phyloP scores from a whole-genome alignment of 2,797 vertebrate species.

The Myotis myotis region DNA sequence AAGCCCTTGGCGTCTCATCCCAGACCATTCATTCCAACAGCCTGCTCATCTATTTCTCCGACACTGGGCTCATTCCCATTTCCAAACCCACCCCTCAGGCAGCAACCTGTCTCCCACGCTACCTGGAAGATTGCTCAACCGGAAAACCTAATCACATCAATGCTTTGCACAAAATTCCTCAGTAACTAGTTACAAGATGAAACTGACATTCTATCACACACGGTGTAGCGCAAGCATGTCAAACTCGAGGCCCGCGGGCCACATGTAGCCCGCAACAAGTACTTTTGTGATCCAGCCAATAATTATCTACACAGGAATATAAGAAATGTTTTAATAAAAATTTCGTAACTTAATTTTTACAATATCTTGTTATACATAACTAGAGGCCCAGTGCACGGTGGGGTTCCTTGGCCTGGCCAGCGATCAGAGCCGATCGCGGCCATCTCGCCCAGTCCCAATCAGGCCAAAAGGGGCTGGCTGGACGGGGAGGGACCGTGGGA shows the following conservation, averaged over 20 bases:
- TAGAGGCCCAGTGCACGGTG: too few species aligned
- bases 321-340: too few species aligned
- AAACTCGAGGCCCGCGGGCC: too few species aligned
- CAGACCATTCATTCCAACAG: not conserved
- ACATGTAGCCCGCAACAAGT: too few species aligned
- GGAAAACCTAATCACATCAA: not conserved
- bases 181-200: not conserved
- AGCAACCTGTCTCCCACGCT: not conserved
- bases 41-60: not conserved
- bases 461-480: too few species aligned
- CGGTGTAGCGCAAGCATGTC: not conserved
- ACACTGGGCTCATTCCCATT: not conserved
- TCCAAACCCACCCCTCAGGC: not conserved
- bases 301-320: too few species aligned
- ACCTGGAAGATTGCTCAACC: not conserved
- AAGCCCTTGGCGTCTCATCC: not conserved
- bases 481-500: fast-evolving
- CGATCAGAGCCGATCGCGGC: too few species aligned
- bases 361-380: too few species aligned
- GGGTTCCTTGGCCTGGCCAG: too few species aligned
- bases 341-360: too few species aligned
- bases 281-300: too few species aligned
- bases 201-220: not conserved
- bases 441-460: too few species aligned
- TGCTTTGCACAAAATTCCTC: not conserved